Conservation (phyloP, 2,113 vertebrate genomes). For the Ptyas mucosa region DNA sequence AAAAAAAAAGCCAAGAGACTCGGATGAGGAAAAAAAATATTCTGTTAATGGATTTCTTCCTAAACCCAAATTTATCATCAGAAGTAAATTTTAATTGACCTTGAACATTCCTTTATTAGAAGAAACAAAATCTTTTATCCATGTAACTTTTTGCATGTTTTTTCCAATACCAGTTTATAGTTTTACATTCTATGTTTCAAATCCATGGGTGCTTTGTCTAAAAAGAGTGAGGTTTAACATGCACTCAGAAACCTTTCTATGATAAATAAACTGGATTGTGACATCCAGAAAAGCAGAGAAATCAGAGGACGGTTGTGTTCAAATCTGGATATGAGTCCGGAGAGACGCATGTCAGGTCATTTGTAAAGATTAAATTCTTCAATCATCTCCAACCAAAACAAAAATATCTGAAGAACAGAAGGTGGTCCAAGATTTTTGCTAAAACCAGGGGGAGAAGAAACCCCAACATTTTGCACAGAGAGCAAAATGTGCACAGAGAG, state of each 20-base stretch:
- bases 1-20: neutral
- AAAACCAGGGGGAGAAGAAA: neutral
- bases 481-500: neutral
- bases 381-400: neutral
- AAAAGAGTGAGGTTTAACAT: neutral
- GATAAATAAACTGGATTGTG: neutral
- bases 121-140: neutral
- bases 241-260: neutral
- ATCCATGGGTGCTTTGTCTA: neutral
- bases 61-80: neutral
- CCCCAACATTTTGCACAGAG: neutral
- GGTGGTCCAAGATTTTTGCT: neutral
- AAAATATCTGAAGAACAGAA: neutral
- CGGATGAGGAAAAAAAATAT: neutral
- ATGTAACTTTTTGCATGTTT: neutral
- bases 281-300: neutral
- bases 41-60: neutral
- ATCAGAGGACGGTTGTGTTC: neutral
- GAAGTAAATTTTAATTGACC: neutral
- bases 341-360: neutral
- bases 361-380: neutral
- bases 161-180: neutral
- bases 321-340: neutral
- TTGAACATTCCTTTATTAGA: neutral
- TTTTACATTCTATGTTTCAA: neutral